Evolutionary conservation across 2,888 invertebrate species (phyloP).

Genomic region (Phyllotreta striolata): DNA sequence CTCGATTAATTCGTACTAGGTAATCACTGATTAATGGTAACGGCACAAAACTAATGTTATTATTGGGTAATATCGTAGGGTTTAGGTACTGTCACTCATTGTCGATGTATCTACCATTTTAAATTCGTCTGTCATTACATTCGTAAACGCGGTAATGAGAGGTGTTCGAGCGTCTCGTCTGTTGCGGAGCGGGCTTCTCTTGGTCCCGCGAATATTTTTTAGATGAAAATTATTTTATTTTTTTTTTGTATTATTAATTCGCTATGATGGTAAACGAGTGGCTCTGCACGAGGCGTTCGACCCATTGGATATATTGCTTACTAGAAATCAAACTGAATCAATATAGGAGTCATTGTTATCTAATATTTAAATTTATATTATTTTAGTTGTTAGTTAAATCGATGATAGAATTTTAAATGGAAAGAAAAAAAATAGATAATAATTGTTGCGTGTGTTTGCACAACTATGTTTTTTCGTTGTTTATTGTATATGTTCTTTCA

Average conservation of each 20-base stretch:
- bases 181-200: background rate
- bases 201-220: too few species aligned
- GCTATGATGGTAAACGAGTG: background rate
- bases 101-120: conserved; percentile 51
- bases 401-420: conserved; percentile 53
- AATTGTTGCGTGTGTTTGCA: conserved; percentile 59
- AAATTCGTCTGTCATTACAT: conserved; percentile 39
- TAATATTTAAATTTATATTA: conserved; percentile 58
- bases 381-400: conserved; percentile 54
- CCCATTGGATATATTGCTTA: conserved; percentile 54
- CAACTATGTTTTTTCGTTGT: conserved; percentile 48
- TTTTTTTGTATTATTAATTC: background rate
- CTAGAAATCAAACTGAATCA: conserved; percentile 60
- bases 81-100: conserved; percentile 45
- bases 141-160: conserved; percentile 14
- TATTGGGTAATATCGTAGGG: conserved; percentile 49
- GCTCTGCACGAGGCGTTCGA: conserved; percentile 2
- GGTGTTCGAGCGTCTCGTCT: background rate
- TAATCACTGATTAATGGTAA: conserved; percentile 49
- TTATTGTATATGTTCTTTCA: conserved; percentile 34
- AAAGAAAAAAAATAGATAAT: conserved; percentile 45
- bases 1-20: conserved; percentile 30
- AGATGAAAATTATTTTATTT: background rate
- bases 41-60: conserved; percentile 49
- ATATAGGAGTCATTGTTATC: conserved; percentile 61